Conservation (phyloP, 2,797 vertebrate species). For the Ambastaia sidthimunki region DNA sequence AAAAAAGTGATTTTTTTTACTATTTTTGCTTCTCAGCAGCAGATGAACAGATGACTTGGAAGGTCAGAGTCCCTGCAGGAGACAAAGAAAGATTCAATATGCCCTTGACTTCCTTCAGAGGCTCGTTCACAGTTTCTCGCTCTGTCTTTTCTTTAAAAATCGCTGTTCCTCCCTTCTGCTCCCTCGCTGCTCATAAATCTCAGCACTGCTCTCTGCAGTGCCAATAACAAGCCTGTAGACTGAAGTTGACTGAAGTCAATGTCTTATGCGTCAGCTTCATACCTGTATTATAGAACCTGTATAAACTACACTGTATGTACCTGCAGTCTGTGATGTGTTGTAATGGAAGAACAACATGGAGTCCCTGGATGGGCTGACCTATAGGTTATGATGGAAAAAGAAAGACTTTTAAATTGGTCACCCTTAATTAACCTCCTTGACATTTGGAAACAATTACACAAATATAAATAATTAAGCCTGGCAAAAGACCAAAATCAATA, state of each 20-base stretch:
- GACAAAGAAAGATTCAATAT: constrained; percentile 35
- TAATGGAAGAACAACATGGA: neutral
- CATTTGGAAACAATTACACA: neutral
- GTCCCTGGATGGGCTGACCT: neutral
- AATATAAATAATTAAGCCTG: neutral
- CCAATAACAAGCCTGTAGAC: constrained; percentile 39
- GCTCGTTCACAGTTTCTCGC: constrained; percentile 55
- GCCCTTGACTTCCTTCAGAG: constrained; percentile 49
- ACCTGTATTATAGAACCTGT: constrained; percentile 4
- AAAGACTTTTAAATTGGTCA: neutral
- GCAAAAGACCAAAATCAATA: neutral
- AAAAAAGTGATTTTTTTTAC: constrained; percentile 12
- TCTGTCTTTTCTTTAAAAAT: constrained; percentile 43
- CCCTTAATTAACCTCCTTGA: neutral
- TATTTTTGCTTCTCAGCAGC: constrained; percentile 5
- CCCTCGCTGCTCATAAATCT: constrained; percentile 45
- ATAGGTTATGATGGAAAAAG: neutral
- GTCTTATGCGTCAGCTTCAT: neutral
- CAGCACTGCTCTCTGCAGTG: constrained; percentile 33
- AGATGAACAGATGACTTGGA: constrained; percentile 41
- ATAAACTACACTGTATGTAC: neutral
- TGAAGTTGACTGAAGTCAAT: constrained; percentile 42
- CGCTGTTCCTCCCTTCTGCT: constrained; percentile 15
- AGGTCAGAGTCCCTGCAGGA: constrained; percentile 24
- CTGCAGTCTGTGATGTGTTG: neutral